These are phyloP conservation scores for Cassiopea andromeda DNA, from an alignment of 30 jellyfish, hydroid and myxozoan genomes.

Conservation along the genomic window DNA sequence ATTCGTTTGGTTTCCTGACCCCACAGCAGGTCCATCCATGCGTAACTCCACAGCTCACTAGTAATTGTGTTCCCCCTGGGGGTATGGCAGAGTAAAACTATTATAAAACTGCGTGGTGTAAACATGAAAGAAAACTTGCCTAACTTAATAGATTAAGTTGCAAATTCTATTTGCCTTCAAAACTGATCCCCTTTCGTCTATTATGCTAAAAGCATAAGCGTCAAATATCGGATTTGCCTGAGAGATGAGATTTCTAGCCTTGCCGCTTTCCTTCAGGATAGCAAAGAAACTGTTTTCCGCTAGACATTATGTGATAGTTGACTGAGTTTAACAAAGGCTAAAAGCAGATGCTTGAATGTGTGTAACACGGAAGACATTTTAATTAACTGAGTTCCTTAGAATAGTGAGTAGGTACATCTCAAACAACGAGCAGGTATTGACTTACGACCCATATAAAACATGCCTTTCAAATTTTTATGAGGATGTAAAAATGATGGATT, in stretches of 20 bases:
- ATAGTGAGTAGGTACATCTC: background rate
- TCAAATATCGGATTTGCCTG: background rate
- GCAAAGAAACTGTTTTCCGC: background rate
- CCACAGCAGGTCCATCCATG: constrained; percentile 14
- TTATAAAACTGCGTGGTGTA: background rate
- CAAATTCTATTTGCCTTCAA: background rate
- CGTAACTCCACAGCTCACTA: constrained; percentile 15
- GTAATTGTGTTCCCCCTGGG: background rate
- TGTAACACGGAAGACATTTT: background rate
- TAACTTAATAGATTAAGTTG: background rate
- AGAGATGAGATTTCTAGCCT: background rate
- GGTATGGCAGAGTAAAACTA: background rate
- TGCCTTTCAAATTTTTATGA: background rate
- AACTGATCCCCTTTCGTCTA: background rate
- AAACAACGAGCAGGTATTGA: background rate
- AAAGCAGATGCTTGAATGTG: background rate
- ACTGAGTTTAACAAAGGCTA: background rate
- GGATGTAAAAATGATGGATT: background rate
- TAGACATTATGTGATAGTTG: background rate
- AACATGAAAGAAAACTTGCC: background rate
- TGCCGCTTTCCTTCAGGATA: background rate
- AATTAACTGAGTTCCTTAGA: background rate
- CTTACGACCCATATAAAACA: background rate
- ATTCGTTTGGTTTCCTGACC: constrained; percentile 8
- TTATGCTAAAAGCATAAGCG: background rate